Percentiles rank a stretch among this genome's conserved stretches.
Evolutionary conservation across 2,113 vertebrate species (phyloP).

Genomic region (Hippopotamus amphibius): DNA sequence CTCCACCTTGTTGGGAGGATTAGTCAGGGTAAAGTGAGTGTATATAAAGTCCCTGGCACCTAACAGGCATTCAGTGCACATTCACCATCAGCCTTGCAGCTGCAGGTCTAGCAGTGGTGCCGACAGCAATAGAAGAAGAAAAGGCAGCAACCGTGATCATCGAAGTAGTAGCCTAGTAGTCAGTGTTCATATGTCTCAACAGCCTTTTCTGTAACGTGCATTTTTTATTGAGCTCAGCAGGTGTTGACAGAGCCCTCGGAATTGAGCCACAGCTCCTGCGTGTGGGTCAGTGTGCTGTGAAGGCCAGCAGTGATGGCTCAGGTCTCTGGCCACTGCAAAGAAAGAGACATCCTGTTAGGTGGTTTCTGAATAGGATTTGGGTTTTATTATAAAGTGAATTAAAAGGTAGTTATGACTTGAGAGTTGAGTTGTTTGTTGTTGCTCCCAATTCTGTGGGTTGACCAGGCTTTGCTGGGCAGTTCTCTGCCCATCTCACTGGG

Average conservation of each 20-base stretch:
- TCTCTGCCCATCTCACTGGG: accelerated
- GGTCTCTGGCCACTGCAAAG: accelerated
- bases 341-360: neutral
- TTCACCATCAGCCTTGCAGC: accelerated
- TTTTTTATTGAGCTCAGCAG: neutral
- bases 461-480: neutral
- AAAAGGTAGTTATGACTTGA: neutral
- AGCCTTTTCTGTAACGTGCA: accelerated
- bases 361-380: neutral
- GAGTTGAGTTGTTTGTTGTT: neutral
- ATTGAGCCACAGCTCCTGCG: neutral
- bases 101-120: accelerated
- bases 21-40: accelerated
- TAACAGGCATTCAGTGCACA: accelerated
- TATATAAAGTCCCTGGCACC: neutral
- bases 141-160: accelerated
- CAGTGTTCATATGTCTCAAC: accelerated
- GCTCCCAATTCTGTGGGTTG: neutral
- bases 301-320: too few relatives aligned
- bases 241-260: neutral
- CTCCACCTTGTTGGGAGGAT: neutral
- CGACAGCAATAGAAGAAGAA: accelerated
- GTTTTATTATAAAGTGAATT: neutral
- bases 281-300: accelerated
- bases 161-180: accelerated